Base-by-base conservation (phyloP, 2,888 invertebrate genomes). In the Antitype chi region DNA sequence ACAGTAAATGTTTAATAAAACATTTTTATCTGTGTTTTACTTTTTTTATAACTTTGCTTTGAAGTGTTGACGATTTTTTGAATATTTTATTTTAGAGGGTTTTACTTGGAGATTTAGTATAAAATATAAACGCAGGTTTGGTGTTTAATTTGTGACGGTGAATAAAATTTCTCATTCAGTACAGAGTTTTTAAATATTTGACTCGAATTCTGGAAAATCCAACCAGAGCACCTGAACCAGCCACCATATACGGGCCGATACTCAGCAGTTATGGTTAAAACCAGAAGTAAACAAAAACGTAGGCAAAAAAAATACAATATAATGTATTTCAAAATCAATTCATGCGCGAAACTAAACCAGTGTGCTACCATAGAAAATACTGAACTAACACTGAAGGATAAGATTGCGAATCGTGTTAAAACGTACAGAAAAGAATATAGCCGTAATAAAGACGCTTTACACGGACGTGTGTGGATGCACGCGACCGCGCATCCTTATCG, bases 401-500 rank as follows among this genome's bases (percentile, higher is more conserved):
- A 71, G 62, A 62, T 57, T n/a, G 25, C 20, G 55, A 74, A 66
- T 73, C 57, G 28, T 17, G 69, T 74, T 70, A 64, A 72, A 76
- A 73, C 69, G 13, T 59, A 57, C 55, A 28, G 70, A 76, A 76
- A 71, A 71, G 62, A 73, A 77, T 77, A 85, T 75, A 69, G 59
- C 15, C 25, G 60, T 66, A 76, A 83, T 88, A 83, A 86, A 83
- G 66, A 55, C n/a, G 62, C n/a, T 57, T 85, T 81, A 76, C 83
- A 84, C 78, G 70, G 74, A 85, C 81, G 85, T 89, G 91, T 88
- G 85, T 89, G 90, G 88, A 89, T 85, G 90, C 86, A 80, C 55
- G 73, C 68, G 66, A 76, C 73, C 70, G 62, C 79, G 74, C 76
- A 76, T 74, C 88, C 93, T 94, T 94, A 94, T 94, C 94, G 89